Base-by-base conservation (phyloP, 2,888 invertebrate genomes). In the Helicoverpa assulta region DNA sequence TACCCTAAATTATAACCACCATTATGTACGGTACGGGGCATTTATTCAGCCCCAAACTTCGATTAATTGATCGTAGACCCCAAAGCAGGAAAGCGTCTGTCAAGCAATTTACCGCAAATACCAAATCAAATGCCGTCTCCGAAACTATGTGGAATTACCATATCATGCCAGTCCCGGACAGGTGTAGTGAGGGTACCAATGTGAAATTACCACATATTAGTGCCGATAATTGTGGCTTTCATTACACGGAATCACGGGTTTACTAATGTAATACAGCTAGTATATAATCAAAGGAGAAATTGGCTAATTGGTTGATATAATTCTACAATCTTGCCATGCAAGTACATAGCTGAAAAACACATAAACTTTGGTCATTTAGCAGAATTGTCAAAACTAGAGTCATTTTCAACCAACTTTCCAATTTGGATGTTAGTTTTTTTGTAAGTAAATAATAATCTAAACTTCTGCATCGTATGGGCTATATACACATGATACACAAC, bases 41-140 rank as follows among this genome's bases (percentile, higher is more conserved):
- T 26, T 14, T 57, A 51, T 43, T 21, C 37, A 54, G 54, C 29
- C 33, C 14, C 26, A 26, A 26, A 26, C 26, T 26, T 26, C 26
- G 26, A 26, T 26, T 26, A 26, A 26, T 26, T 26, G 26, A 26
- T 26, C 26, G 26, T 26, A 26, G 26, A 56, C 29, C 33, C 14
- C 26, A 59, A 71, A 52, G 37, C 67, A 47, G 56, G 40, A 54
- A 63, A 65, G 29, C 57, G 50, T 18, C 69, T 50, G 62, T 65
- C 64, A 61, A 65, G 65, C 57, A 50, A 74, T 70, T 72, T 69
- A 63, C 77, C 73, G 67, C 80, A 81, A 81, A 81, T 80, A 82
- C 78, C 78, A 69, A 66, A 74, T 78, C 65, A 73, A 80, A 82
- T 83, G 74, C 78, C 73, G 56, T 16, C 40, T 59, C 19, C 57